Conservation (phyloP, 1,140 invertebrate genomes). For the Hyles vespertilio region DNA sequence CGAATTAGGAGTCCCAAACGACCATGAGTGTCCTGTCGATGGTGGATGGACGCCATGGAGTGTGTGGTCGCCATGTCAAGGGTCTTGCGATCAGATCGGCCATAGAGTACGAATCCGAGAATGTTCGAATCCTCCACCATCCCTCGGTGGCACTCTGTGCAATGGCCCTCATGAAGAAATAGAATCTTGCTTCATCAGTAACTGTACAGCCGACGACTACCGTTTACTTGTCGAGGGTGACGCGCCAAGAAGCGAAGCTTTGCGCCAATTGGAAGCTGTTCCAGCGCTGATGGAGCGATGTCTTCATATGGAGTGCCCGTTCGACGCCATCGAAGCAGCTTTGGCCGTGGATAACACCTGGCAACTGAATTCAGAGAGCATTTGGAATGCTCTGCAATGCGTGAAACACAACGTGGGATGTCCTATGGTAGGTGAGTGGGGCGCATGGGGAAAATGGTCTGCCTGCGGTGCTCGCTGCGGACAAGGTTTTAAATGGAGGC, state of each 20-base stretch:
- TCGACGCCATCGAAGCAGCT: conserved; percentile 47
- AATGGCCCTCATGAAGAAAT: conserved; percentile 46
- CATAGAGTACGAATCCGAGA: conserved; percentile 41
- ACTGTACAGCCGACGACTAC: conserved; percentile 54
- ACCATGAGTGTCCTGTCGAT: conserved; percentile 56
- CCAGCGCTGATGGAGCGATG: conserved; percentile 55
- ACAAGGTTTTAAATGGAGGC: conserved; percentile 46
- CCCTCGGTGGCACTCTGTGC: conserved; percentile 51
- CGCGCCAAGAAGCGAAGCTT: conserved; percentile 35
- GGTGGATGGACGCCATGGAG: conserved; percentile 59
- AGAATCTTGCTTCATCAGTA: conserved; percentile 46
- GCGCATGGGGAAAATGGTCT: conserved; percentile 56
- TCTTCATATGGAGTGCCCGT: conserved; percentile 52
- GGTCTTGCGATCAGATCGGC: conserved; percentile 51
- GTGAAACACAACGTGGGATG: conserved; percentile 62
- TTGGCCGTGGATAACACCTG: conserved; percentile 54
- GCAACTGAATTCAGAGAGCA: conserved; percentile 50
- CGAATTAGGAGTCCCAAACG: conserved; percentile 48
- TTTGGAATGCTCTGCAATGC: conserved; percentile 62
- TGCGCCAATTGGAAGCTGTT: conserved; percentile 49
- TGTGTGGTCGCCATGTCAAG: conserved; percentile 50
- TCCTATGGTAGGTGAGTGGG: conserved; percentile 52
- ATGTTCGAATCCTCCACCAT: conserved; percentile 53
- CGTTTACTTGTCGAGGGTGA: conserved; percentile 40
- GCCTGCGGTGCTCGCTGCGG: conserved; percentile 58